Evolutionary conservation across 2,797 vertebrate species (phyloP), one percentile per base, ranked within the genome.

Genomic region (Alca torda): DNA sequence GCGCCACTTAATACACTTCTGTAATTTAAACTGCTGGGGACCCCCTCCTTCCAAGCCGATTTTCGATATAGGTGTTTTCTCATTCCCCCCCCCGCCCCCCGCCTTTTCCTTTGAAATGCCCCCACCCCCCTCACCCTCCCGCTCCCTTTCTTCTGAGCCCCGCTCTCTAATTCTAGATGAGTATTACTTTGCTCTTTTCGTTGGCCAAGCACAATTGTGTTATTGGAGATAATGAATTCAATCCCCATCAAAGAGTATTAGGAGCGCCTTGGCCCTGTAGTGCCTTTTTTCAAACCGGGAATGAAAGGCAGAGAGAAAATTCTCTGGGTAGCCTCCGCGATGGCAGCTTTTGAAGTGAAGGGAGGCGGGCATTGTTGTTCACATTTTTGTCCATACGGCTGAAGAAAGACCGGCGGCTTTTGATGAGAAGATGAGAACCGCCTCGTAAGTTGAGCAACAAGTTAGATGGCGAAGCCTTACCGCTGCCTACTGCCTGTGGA

Each of bases 211-310:
- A 99, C 99, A 99, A 99, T 99, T 98, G 98, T 99, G 99, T 99
- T 99, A 99, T 99, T 99, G 98, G 98, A 99, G 98, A 99, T 99
- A 99, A 99, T 99, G 98, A 99, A 99, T 99, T 99, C 99, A 99
- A 99, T 99, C 99, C 99, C 98, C 99, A 99, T 99, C 99, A 99
- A 99, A 99, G 98, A 99, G 99, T 98, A 98, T 99, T 98, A 99
- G 98, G 98, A 98, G 98, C 97, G 98, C 98, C 98, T 98, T 97
- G 98, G 98, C 98, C 98, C 98, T 98, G 96, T 98, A 98, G 98
- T 98, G 98, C 98, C 98, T 98, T 96, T 90, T 95, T 98, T 98
- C 95, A 98, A 98, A 97, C 97, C 75, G 76, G 84, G 98, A 99
- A 99, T 99, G 98, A 99, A 99, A 99, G 98, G 98, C 93, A 91